phyloP scores from a whole-genome alignment of 2,797 vertebrate species.

The Neosilurus mollespiculum region DNA sequence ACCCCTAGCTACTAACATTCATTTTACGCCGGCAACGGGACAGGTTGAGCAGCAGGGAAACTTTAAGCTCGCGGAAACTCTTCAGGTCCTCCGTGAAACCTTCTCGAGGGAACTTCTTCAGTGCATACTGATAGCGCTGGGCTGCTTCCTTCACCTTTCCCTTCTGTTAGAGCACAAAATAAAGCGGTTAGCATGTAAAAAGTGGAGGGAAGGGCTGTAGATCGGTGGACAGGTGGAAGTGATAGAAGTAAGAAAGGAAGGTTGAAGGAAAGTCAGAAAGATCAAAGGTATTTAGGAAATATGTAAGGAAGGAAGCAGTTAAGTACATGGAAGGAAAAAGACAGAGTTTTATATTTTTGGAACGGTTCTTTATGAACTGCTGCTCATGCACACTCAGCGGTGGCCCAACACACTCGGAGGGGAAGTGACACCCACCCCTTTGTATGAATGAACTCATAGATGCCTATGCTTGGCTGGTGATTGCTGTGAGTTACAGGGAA shows the following conservation, averaged over 20 bases:
- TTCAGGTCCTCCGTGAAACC: constrained; percentile 92
- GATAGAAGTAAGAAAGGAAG: too few species aligned
- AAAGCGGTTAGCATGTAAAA: neutral
- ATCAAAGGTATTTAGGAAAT: too few species aligned
- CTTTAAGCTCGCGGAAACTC: constrained; percentile 92
- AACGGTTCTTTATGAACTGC: too few species aligned
- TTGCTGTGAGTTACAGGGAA: too few species aligned
- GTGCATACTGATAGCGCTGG: constrained; percentile 93
- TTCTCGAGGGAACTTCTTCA: constrained; percentile 95
- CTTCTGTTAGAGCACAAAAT: constrained; percentile 72
- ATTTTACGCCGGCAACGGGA: constrained; percentile 95
- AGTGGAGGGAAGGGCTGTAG: neutral
- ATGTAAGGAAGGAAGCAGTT: neutral
- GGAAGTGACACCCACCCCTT: too few species aligned
- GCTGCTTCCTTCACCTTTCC: constrained; percentile 94
- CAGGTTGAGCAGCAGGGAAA: constrained; percentile 94
- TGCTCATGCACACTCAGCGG: too few species aligned
- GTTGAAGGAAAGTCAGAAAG: neutral
- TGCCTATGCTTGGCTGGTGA: too few species aligned
- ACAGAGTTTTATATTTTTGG: too few species aligned
- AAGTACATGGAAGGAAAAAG: neutral
- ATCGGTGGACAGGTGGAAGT: neutral
- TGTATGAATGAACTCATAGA: too few species aligned
- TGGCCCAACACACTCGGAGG: too few species aligned
- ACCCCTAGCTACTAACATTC: constrained; percentile 79